Evolutionary conservation across 2,888 invertebrate genomes (phyloP).

Genomic region (Rugalucina vietnamica): DNA sequence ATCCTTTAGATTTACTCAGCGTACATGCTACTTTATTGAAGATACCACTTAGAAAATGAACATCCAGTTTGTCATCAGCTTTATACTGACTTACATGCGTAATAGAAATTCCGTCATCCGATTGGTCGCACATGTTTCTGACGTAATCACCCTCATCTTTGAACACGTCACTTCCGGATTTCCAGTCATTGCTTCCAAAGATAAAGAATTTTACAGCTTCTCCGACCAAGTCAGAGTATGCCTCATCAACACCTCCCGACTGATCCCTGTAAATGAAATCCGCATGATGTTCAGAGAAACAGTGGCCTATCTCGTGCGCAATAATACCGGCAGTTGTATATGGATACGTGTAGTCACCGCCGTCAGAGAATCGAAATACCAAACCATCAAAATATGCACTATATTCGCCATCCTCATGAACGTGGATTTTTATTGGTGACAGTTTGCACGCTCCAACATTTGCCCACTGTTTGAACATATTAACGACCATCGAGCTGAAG

Average conservation of each 20-base stretch:
- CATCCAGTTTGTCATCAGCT: constrained; percentile 53
- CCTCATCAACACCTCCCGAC: constrained; percentile 62
- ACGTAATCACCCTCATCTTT: constrained; percentile 13
- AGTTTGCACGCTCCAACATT: constrained; percentile 25
- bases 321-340: constrained; percentile 56
- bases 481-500: constrained; percentile 42
- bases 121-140: constrained; percentile 35
- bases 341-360: constrained; percentile 55
- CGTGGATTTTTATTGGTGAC: constrained; percentile 30
- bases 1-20: constrained; percentile 33
- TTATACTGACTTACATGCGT: constrained; percentile 45
- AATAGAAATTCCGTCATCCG: constrained; percentile 65
- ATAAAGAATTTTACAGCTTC: constrained; percentile 59
- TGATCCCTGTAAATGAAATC: constrained; percentile 56
- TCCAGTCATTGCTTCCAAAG: constrained; percentile 43
- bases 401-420: constrained; percentile 11
- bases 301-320: constrained; percentile 67
- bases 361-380: constrained; percentile 60
- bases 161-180: constrained; percentile 46
- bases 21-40: constrained; percentile 64
- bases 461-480: constrained; percentile 65
- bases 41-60: constrained; percentile 67
- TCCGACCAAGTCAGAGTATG: constrained; percentile 66
- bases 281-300: constrained; percentile 61
- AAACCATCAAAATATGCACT: constrained; percentile 58